Evolutionary conservation across 2,797 vertebrate species (phyloP).

Genomic region (Dryobates pubescens): DNA sequence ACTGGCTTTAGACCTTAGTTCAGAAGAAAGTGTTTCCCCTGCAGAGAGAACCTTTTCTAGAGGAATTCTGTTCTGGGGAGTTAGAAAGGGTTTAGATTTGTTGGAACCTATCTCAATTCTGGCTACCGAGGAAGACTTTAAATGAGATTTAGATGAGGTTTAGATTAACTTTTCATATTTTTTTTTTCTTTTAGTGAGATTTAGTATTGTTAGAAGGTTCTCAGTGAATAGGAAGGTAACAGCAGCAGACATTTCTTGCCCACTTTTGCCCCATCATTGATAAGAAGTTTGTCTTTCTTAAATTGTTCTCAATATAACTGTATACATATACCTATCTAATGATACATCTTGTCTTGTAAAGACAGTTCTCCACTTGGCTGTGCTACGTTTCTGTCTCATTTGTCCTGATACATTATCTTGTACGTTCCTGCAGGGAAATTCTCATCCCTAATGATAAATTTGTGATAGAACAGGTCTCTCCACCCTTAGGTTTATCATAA

Average conservation of each 20-base stretch:
- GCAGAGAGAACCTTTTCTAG: not conserved
- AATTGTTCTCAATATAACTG: not conserved
- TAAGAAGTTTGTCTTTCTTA: not conserved
- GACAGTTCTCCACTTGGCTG: not conserved
- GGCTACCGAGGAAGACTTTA: not conserved
- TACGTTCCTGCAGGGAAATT: not conserved
- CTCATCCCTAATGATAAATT: not conserved
- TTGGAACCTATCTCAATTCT: not conserved
- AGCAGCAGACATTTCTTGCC: not conserved
- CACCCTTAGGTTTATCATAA: not conserved
- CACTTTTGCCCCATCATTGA: not conserved
- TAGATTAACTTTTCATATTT: not conserved
- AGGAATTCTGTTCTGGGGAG: not conserved
- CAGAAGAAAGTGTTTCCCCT: not conserved
- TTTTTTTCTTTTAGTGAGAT: not conserved
- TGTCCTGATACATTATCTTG: not conserved
- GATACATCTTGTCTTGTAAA: not conserved
- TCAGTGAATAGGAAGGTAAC: not conserved
- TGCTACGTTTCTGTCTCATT: not conserved
- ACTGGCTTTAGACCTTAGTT: not conserved
- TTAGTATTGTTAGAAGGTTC: not conserved
- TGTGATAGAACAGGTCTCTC: not conserved
- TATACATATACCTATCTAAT: accelerated
- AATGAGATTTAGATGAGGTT: not conserved
- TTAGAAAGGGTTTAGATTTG: not conserved